phyloP scores from a whole-genome alignment of 2,797 vertebrate genomes.

The Anniella stebbinsi region DNA sequence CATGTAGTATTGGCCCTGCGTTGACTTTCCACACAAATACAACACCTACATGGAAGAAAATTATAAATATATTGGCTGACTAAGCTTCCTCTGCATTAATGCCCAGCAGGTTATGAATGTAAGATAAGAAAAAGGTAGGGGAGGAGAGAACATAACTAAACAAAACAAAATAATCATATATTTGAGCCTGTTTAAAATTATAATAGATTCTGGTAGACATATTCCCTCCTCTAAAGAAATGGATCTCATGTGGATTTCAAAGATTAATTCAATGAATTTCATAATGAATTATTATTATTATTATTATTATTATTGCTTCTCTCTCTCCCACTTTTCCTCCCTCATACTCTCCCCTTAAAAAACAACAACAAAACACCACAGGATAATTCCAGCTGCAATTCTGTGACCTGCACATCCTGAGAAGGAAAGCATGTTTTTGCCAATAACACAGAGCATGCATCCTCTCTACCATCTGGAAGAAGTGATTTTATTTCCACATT shows the following conservation, averaged over 20 bases:
- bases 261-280: constrained; percentile 33
- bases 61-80: constrained; percentile 63
- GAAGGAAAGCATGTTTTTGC: constrained; percentile 75
- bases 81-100: constrained; percentile 64
- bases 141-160: constrained; percentile 15
- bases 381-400: constrained; percentile 70
- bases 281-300: neutral
- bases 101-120: constrained; percentile 61
- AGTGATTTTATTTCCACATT: constrained; percentile 68
- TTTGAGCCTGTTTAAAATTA: constrained; percentile 49
- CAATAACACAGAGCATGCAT: constrained; percentile 68
- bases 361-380: no score
- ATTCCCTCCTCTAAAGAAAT: neutral
- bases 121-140: neutral
- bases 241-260: constrained; percentile 41
- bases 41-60: constrained; percentile 69
- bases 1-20: constrained; percentile 52
- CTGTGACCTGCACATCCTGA: constrained; percentile 71
- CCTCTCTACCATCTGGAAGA: constrained; percentile 74
- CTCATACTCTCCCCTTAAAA: constrained; percentile 33
- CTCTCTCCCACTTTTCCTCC: constrained; percentile 13
- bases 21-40: constrained; percentile 65
- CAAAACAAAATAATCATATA: constrained; percentile 48
- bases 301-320: constrained; percentile 43
- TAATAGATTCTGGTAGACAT: constrained; percentile 35